These are phyloP conservation scores for Agrochola litura DNA, from an alignment of 2,888 invertebrate genomes.

Conservation along the genomic window DNA sequence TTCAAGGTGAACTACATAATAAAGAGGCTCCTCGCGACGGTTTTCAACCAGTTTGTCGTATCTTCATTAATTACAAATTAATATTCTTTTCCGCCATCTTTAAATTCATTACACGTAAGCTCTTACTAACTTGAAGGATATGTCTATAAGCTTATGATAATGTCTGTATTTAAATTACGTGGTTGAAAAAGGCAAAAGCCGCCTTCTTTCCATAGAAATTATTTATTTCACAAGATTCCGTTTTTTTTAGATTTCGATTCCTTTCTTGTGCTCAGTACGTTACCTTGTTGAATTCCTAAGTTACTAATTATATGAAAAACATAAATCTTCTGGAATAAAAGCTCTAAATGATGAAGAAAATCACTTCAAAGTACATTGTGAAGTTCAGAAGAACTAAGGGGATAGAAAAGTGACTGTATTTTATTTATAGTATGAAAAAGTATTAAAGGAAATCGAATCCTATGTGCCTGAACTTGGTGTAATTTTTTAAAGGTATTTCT, in stretches of 20 bases:
- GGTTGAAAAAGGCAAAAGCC: neutral
- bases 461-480: neutral
- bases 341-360: neutral
- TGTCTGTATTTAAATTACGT: neutral
- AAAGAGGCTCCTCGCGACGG: conserved; percentile 15
- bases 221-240: neutral
- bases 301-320: neutral
- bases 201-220: neutral
- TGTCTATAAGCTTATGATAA: conserved; percentile 27
- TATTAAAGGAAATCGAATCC: neutral
- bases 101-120: conserved; percentile 13
- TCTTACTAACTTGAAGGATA: conserved; percentile 11
- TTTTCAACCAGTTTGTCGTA: conserved; percentile 28
- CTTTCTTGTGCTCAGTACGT: neutral
- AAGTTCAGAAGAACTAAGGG: neutral
- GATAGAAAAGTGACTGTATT: neutral
- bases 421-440: neutral
- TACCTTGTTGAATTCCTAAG: neutral
- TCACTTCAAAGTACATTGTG: neutral
- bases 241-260: neutral
- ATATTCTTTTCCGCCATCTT: conserved; percentile 47
- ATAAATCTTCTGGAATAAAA: neutral
- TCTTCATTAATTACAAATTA: conserved; percentile 35
- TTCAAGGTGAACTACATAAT: conserved; percentile 21
- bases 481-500: neutral